A percentile compares a stretch with the other conserved stretches of the same genome.
phyloP scores from a whole-genome alignment of 2,797 vertebrate species.

The Sebastes diploproa region DNA sequence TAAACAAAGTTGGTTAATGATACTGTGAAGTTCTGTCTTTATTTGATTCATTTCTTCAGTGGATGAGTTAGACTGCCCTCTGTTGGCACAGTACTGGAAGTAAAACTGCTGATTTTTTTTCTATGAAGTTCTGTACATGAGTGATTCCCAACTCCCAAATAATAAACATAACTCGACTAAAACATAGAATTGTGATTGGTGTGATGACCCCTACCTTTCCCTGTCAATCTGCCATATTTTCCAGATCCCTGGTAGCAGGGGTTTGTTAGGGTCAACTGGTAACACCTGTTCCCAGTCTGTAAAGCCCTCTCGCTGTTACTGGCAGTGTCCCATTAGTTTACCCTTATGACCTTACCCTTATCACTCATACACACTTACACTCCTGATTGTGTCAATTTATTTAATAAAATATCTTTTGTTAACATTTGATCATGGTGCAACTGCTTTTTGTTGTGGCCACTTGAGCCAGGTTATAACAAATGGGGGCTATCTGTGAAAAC shows the following conservation, averaged over 20 bases:
- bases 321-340: too few species aligned
- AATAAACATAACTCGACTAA: too few species aligned
- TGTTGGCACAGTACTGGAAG: conserved; percentile 31
- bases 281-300: not conserved
- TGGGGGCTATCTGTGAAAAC: too few species aligned
- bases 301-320: not conserved
- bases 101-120: not conserved
- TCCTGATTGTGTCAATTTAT: too few species aligned
- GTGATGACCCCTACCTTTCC: not conserved
- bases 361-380: too few species aligned
- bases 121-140: not conserved
- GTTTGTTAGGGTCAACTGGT: not conserved
- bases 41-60: not conserved
- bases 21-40: conserved; percentile 64
- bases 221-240: not conserved
- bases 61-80: conserved; percentile 49
- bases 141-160: not conserved
- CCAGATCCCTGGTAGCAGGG: not conserved
- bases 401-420: too few species aligned
- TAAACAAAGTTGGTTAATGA: conserved; percentile 80
- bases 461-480: too few species aligned
- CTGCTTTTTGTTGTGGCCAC: too few species aligned
- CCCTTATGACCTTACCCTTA: too few species aligned
- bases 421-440: too few species aligned
- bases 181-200: not conserved